These are phyloP conservation scores for Sinosuthora webbiana DNA, from an alignment of 2,113 vertebrate genomes.

Conservation along the genomic window DNA sequence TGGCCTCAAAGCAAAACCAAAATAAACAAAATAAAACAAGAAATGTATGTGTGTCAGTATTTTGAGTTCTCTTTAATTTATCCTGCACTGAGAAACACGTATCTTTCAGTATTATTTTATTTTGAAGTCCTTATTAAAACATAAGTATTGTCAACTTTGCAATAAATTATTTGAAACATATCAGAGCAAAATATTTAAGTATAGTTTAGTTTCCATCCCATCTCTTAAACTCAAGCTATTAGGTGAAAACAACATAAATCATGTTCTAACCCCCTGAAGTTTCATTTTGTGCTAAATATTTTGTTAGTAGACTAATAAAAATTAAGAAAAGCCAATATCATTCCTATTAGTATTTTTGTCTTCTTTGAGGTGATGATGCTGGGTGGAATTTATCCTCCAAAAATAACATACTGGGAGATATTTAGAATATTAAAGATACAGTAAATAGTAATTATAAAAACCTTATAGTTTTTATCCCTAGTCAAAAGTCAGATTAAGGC, in stretches of 20 bases:
- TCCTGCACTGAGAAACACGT: not conserved
- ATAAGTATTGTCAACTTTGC: not conserved
- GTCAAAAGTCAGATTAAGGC: not conserved
- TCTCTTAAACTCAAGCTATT: not conserved
- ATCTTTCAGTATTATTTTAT: not conserved
- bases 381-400: not conserved
- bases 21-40: too few species aligned
- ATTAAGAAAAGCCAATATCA: accelerated
- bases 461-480: not conserved
- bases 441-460: not conserved
- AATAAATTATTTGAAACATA: not conserved
- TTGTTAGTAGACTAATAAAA: not conserved
- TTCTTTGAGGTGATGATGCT: not conserved
- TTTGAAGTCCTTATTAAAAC: not conserved
- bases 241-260: not conserved
- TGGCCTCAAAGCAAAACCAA: not conserved
- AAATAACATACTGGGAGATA: not conserved
- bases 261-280: not conserved
- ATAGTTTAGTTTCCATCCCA: not conserved
- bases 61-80: not conserved
- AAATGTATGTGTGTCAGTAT: not conserved
- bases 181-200: not conserved
- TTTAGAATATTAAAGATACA: not conserved
- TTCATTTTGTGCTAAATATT: not conserved
- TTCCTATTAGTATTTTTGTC: not conserved